Percentiles rank a stretch among this genome's conserved stretches.
Evolutionary conservation across 1,140 invertebrate genomes (phyloP).

Genomic region (Ganaspis sp.): DNA sequence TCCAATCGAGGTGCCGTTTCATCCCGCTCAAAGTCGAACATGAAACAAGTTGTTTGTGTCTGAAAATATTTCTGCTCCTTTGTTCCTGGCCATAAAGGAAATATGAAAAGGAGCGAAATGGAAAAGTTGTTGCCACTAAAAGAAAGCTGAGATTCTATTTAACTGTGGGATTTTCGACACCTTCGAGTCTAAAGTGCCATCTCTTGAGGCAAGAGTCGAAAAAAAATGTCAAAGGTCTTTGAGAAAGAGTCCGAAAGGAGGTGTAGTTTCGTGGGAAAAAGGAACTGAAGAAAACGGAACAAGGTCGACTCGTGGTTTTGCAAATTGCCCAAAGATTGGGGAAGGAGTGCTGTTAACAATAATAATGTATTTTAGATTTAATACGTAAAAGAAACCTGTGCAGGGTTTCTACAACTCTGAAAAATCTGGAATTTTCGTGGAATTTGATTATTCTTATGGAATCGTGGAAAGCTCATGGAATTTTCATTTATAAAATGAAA

Average conservation of each 20-base stretch:
- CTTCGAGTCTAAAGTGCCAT: background rate
- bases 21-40: constrained; percentile 34
- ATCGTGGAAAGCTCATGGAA: no score
- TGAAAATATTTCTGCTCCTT: constrained; percentile 10
- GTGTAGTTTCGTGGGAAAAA: background rate
- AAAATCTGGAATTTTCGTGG: no score
- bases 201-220: background rate
- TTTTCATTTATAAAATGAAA: no score
- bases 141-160: background rate
- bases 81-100: background rate
- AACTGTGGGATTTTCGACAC: background rate
- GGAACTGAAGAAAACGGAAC: constrained; percentile 12
- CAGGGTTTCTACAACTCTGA: no score
- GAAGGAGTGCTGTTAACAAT: background rate
- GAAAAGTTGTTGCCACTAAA: constrained; percentile 2
- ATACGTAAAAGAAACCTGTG: no score
- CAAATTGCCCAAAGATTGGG: constrained; percentile 20
- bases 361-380: background rate
- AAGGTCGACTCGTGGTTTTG: background rate
- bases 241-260: background rate
- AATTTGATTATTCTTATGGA: no score
- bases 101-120: background rate
- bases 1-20: constrained; percentile 44
- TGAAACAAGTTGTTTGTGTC: background rate
- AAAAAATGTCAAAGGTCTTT: background rate